These are phyloP conservation scores for Silurus glanis DNA, from an alignment of 2,113 vertebrate species.

Conservation along the genomic window DNA sequence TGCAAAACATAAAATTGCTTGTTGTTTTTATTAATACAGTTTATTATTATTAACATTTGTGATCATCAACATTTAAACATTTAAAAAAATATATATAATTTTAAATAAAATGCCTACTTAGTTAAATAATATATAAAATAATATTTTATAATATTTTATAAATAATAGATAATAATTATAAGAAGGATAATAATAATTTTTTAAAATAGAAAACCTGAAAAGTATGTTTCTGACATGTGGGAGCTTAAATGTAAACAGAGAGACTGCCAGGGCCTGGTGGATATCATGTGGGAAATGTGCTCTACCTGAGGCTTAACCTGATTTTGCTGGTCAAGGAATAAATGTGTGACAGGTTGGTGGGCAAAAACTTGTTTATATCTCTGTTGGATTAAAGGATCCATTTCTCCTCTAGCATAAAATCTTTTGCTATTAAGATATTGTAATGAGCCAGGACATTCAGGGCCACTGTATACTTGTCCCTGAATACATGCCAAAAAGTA, in stretches of 20 bases:
- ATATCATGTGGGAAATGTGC: not conserved
- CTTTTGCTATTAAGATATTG: slow-evolving; percentile 81
- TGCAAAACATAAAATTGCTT: no score
- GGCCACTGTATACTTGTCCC: not conserved
- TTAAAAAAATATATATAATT: no score
- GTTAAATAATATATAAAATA: no score
- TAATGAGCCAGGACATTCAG: slow-evolving; percentile 61
- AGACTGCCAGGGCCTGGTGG: not conserved
- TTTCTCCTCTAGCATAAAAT: slow-evolving; percentile 67
- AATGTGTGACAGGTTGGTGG: slow-evolving; percentile 79
- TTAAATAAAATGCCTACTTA: no score
- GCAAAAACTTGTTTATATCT: slow-evolving; percentile 84
- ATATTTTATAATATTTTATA: no score
- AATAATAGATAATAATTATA: no score
- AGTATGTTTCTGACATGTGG: not conserved
- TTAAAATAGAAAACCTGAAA: not conserved
- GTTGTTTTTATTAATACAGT: no score
- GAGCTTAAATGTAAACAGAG: not conserved
- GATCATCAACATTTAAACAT: no score
- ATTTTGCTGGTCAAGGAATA: slow-evolving; percentile 72
- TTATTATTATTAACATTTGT: no score
- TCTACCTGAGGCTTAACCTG: slow-evolving; percentile 18
- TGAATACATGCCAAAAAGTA: not conserved
- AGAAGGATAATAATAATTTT: not conserved
- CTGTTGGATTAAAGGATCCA: slow-evolving; percentile 65